Evolutionary conservation across 1,140 invertebrate species (phyloP).

Genomic region (Diorhabda elongata): DNA sequence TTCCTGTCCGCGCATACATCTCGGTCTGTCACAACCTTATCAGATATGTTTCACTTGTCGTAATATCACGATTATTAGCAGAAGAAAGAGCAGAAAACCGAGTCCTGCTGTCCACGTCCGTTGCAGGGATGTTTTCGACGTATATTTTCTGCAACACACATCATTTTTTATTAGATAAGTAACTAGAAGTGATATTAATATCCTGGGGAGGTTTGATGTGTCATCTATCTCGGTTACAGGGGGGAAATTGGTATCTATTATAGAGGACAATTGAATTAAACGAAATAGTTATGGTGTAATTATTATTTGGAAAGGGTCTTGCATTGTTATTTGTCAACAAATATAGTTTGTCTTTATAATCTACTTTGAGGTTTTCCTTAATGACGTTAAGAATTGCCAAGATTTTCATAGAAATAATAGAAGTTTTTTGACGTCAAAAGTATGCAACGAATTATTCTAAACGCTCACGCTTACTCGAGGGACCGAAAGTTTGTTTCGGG

Average conservation of each 20-base stretch:
- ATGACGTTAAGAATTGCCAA: no score
- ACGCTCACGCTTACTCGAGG: background rate
- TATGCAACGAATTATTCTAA: no score
- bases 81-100: conserved; percentile 7
- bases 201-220: conserved; percentile 13
- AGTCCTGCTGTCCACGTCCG: conserved; percentile 1
- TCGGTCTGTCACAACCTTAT: conserved; percentile 19
- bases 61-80: conserved; percentile 26
- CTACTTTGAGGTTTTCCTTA: no score
- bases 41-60: conserved; percentile 29
- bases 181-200: conserved; percentile 16
- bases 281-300: background rate
- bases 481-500: background rate
- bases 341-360: no score
- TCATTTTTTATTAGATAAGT: conserved; percentile 14
- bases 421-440: no score
- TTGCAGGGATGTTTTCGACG: conserved; percentile 4
- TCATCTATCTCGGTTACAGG: conserved; percentile 4
- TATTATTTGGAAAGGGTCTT: background rate
- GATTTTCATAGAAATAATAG: no score
- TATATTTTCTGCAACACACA: background rate
- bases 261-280: background rate
- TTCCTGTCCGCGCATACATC: conserved; percentile 13
- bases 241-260: conserved; percentile 15
- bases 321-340: no score